Conservation (phyloP, 1,140 invertebrate species). For the Hestina assimilis region DNA sequence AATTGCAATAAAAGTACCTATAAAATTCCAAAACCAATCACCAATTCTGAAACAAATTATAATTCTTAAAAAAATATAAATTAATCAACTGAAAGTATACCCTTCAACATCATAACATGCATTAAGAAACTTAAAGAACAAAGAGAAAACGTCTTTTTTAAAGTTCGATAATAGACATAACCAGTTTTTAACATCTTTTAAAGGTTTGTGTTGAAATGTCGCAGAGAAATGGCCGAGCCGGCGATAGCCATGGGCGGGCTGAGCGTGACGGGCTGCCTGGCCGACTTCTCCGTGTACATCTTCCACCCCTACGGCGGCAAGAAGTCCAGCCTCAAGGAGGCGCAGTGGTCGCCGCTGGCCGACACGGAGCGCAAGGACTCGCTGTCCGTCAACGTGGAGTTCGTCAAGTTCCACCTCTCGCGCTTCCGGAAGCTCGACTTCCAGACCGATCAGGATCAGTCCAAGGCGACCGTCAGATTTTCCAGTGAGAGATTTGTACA, state of each 20-base stretch:
- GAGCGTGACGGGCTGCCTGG: constrained; percentile 95
- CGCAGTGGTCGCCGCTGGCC: constrained; percentile 90
- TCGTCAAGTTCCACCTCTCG: constrained; percentile 97
- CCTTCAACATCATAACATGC: not conserved
- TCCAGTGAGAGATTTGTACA: constrained; percentile 83
- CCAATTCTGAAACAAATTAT: too few relatives aligned
- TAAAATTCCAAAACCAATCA: too few relatives aligned
- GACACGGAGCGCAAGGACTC: constrained; percentile 97
- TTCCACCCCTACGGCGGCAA: constrained; percentile 97
- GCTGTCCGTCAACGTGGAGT: constrained; percentile 96
- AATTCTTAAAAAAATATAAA: not conserved
- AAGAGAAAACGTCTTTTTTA: too few relatives aligned
- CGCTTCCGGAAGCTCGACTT: constrained; percentile 91
- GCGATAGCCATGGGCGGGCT: constrained; percentile 89
- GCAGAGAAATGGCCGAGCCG: constrained; percentile 80
- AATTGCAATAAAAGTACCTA: too few relatives aligned
- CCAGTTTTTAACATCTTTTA: too few relatives aligned
- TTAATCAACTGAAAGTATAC: not conserved
- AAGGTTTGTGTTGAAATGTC: not conserved
- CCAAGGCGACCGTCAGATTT: constrained; percentile 91
- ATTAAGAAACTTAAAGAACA: too few relatives aligned
- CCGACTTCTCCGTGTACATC: constrained; percentile 98
- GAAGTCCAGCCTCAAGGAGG: constrained; percentile 89
- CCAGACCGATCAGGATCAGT: constrained; percentile 81
- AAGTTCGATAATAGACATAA: too few relatives aligned